Percentiles rank a stretch among this genome's conserved stretches.
Evolutionary conservation across 2,797 vertebrate genomes (phyloP).

Genomic region (Ateles fusciceps): DNA sequence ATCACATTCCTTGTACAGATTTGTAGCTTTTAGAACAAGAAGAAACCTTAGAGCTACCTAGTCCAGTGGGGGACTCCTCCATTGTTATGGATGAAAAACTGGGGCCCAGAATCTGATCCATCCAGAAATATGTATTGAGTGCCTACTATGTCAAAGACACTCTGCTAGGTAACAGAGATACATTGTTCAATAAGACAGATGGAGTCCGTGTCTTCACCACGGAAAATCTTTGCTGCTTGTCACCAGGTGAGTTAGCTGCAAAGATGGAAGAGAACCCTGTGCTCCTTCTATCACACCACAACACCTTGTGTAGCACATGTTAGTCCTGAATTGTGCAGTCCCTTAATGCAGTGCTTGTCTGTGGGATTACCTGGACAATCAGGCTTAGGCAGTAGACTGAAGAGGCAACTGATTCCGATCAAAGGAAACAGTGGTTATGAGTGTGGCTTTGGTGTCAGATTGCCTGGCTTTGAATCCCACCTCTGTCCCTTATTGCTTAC

Average conservation of each 20-base stretch:
- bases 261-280: neutral
- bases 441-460: neutral
- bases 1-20: neutral
- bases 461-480: neutral
- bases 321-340: rapidly evolving
- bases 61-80: neutral
- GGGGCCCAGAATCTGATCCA: neutral
- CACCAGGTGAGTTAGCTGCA: neutral
- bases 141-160: neutral
- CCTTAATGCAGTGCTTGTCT: neutral
- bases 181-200: neutral
- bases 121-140: neutral
- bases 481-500: neutral
- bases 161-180: neutral
- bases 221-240: neutral
- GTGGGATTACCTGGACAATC: neutral
- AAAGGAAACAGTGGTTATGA: neutral
- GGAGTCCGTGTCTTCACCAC: neutral
- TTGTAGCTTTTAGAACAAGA: neutral
- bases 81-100: neutral
- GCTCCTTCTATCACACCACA: neutral
- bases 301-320: rapidly evolving
- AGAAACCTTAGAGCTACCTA: neutral
- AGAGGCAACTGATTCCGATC: neutral
- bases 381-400: neutral